Base-by-base conservation (phyloP, 30 jellyfish, hydroid and myxozoan genomes). In the Sanderia malayensis region DNA sequence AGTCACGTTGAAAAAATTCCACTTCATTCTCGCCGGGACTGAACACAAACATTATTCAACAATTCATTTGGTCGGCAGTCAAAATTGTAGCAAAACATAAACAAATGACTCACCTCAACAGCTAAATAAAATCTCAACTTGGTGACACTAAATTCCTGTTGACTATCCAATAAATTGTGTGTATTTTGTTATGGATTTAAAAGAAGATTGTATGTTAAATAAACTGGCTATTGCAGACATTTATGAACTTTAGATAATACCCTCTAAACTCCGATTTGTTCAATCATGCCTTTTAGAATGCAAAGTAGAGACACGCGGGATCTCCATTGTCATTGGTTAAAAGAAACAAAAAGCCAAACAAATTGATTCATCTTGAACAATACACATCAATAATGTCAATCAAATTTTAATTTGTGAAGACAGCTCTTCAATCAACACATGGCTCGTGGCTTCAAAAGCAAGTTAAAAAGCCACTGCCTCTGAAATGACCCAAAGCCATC, bases 301-400 rank as follows among this genome's bases (percentile, higher is more conserved):
- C 86, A 74, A 74, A 71, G 64, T 15, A 18, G 8, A 75, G 73
- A 76, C 88, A 76, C 88, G 88, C 88, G 88, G 88, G 88, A 64
- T 76, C 79, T 29, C 65, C 52, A n/a, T 46, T 58, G 80, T 76
- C 72, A 76, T 76, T 76, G 88, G 88, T 70, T 62, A 21, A 76
- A 21, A 23, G 15, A 30, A 19, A 76, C 88, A 76, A 76, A 61
- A 9, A 32, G 65, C 79, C 88, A 76, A 76, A 60, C 88, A 64
- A 31, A 76, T 53, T 31, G 59, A 76, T 76, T 76, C 80, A 76
- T 46, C 34, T 19, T 4, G 46, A 31, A 76, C 88, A 76, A 74
- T 74, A 31, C 28, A 77, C 86, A 31, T 74, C 86, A 64, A 76
- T 61, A 61, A 62, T 49, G 88, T 76, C 88, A 76, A 76, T 76